Percentiles rank a stretch among this genome's conserved stretches.
Conservation (phyloP, 2,797 vertebrate species). For the Acrocephalus scirpaceus region DNA sequence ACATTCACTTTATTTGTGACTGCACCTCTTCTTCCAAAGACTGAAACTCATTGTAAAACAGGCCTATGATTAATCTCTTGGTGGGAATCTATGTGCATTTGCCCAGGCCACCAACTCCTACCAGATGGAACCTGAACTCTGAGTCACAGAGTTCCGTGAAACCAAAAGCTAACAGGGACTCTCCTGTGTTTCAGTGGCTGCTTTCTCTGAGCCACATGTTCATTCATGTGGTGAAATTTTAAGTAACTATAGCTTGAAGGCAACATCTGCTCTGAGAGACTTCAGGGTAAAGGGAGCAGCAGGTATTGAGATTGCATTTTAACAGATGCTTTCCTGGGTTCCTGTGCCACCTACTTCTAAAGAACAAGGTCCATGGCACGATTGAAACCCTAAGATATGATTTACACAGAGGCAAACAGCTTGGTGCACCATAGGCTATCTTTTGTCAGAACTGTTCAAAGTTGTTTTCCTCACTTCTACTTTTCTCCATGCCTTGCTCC, state of each 20-base stretch:
- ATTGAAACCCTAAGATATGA: not conserved
- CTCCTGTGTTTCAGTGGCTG: not conserved
- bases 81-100: not conserved
- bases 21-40: not conserved
- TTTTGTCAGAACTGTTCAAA: not conserved
- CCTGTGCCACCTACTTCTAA: not conserved
- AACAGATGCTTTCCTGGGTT: not conserved
- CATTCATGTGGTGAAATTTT: not conserved
- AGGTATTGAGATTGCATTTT: not conserved
- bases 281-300: not conserved
- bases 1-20: not conserved
- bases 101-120: not conserved
- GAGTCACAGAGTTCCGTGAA: not conserved
- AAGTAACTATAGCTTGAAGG: not conserved
- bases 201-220: not conserved
- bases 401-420: not conserved
- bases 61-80: not conserved
- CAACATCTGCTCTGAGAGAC: not conserved
- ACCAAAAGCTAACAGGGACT: not conserved
- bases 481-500: not conserved
- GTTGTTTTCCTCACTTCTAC: not conserved
- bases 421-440: not conserved
- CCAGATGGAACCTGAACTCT: not conserved
- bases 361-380: not conserved
- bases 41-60: not conserved